These are phyloP conservation scores for Patiria pectinifera DNA, from an alignment of 53 echinoderm and acorn worm genomes.

Conservation along the genomic window DNA sequence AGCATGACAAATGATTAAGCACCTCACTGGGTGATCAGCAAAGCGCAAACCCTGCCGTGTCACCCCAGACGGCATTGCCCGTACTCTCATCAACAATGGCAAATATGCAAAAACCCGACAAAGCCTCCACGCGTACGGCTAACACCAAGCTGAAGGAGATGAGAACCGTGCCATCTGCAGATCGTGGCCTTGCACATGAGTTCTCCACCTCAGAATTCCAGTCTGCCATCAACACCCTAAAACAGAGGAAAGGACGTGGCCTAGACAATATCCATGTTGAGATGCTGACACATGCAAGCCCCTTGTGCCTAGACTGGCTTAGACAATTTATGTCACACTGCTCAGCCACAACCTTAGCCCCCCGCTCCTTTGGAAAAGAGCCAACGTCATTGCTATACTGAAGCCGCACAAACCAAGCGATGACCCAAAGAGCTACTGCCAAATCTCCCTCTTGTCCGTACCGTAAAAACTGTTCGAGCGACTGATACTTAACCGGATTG, in stretches of 20 bases:
- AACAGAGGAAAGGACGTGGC: conserved; percentile 24
- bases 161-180: too few species aligned
- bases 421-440: conserved; percentile 14
- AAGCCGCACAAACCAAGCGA: conserved; percentile 17
- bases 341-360: not conserved
- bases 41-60: too few species aligned
- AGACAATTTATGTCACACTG: not conserved
- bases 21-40: too few species aligned
- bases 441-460: not conserved
- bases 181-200: too few species aligned
- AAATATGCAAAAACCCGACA: too few species aligned
- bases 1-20: too few species aligned
- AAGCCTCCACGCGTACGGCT: too few species aligned
- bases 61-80: too few species aligned
- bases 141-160: too few species aligned
- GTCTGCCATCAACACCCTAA: too few species aligned
- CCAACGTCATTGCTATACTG: not conserved
- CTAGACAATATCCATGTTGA: conserved; percentile 11
- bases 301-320: not conserved
- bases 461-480: not conserved
- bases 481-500: not conserved
- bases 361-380: not conserved
- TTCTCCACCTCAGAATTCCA: too few species aligned
- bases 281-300: not conserved
- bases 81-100: too few species aligned